phyloP scores from a whole-genome alignment of 2,113 vertebrate species.

The Bettongia penicillata region DNA sequence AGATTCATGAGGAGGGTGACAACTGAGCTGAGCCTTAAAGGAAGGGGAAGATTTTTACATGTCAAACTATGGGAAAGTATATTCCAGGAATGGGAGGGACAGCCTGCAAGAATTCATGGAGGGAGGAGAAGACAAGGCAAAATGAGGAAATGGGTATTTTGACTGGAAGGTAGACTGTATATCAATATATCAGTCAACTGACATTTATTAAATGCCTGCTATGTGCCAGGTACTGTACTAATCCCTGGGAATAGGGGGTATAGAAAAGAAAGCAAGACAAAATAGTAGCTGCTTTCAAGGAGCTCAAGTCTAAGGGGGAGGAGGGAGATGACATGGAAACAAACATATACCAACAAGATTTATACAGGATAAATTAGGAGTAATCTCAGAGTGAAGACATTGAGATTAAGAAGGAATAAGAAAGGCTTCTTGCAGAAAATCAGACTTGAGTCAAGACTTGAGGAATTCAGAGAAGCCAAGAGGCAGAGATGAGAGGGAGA shows the following conservation, averaged over 20 bases:
- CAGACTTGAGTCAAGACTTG: not conserved
- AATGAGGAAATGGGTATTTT: not conserved
- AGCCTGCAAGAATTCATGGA: not conserved
- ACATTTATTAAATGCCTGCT: not conserved
- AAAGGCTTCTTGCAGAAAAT: not conserved
- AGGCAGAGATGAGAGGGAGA: not conserved
- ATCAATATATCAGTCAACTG: not conserved
- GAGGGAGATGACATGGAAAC: not conserved
- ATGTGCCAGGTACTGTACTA: not conserved
- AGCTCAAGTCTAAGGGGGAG: not conserved
- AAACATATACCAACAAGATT: not conserved
- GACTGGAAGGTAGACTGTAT: not conserved
- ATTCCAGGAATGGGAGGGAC: not conserved
- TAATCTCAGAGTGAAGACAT: not conserved
- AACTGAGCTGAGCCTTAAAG: not conserved
- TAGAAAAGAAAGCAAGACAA: not conserved
- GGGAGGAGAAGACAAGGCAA: not conserved
- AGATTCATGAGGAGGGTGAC: not conserved
- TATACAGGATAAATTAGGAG: not conserved
- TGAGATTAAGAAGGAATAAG: not conserved
- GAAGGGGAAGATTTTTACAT: not conserved
- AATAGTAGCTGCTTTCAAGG: not conserved
- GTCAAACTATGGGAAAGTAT: not conserved
- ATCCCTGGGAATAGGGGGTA: not conserved
- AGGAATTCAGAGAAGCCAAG: not conserved